A percentile compares a stretch with the other conserved stretches of the same genome.
These are phyloP conservation scores for Drosophila anceps DNA, from an alignment of 2,888 invertebrate species.

Conservation along the genomic window DNA sequence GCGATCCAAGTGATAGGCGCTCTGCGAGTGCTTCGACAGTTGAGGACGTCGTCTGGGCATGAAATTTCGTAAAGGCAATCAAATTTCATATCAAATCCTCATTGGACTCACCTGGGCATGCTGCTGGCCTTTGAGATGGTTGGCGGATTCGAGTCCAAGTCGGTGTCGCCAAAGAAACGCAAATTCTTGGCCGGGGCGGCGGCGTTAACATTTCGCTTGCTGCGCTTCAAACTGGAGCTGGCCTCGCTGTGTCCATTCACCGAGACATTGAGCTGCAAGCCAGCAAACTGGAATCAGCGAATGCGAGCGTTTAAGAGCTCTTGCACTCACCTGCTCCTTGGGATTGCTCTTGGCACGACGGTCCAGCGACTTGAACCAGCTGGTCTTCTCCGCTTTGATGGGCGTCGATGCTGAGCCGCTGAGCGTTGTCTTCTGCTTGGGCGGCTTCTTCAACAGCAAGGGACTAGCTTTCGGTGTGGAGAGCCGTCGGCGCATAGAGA, in stretches of 20 bases:
- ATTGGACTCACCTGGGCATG: constrained; percentile 73
- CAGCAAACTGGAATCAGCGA: background rate
- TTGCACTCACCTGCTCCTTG: constrained; percentile 79
- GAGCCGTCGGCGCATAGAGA: constrained; percentile 90
- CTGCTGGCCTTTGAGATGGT: constrained; percentile 85
- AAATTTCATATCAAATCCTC: fast-evolving
- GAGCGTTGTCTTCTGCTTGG: constrained; percentile 74
- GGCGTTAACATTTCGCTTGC: constrained; percentile 69
- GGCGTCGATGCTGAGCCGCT: constrained; percentile 81
- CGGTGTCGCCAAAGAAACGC: constrained; percentile 94
- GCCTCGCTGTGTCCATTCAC: constrained; percentile 74
- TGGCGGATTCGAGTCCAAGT: constrained; percentile 90
- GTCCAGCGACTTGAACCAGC: constrained; percentile 93
- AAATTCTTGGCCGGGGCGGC: constrained; percentile 87
- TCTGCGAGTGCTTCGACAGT: constrained; percentile 84
- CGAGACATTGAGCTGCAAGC: constrained; percentile 72
- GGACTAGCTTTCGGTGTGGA: constrained; percentile 91
- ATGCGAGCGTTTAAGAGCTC: background rate
- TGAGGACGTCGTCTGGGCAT: constrained; percentile 73
- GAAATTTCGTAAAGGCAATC: background rate
- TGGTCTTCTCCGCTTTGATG: constrained; percentile 86
- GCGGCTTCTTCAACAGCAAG: constrained; percentile 86
- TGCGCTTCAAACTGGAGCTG: constrained; percentile 79
- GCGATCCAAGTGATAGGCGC: constrained; percentile 84
- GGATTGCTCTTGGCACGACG: constrained; percentile 90